Percentiles rank a stretch among this genome's conserved stretches.
Evolutionary conservation across 2,113 vertebrate species (phyloP).

Genomic region (Chlorodrepanis virens): DNA sequence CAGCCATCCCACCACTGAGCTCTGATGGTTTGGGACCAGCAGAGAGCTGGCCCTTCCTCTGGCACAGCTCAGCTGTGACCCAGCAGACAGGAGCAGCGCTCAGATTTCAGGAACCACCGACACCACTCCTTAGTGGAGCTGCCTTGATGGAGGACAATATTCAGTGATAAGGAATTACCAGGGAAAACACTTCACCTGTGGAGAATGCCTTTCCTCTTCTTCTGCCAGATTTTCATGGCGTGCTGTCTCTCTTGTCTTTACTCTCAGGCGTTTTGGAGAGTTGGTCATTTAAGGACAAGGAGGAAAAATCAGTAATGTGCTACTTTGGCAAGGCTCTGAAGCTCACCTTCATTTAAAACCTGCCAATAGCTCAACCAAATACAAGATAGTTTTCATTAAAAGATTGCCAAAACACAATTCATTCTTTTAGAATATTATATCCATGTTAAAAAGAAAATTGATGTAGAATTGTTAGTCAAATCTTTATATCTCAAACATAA

Average conservation of each 20-base stretch:
- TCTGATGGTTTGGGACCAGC: not conserved
- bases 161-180: not conserved
- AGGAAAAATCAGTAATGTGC: not conserved
- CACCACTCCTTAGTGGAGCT: rapidly evolving
- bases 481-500: not conserved
- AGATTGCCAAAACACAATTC: not conserved
- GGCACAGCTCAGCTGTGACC: not conserved
- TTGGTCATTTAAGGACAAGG: not conserved
- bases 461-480: not conserved
- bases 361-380: not conserved
- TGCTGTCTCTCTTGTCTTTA: not conserved
- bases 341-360: not conserved
- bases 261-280: not conserved
- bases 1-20: not conserved
- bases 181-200: not conserved
- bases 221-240: not conserved
- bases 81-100: not conserved
- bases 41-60: not conserved
- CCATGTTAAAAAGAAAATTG: not conserved
- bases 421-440: not conserved
- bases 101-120: not conserved
- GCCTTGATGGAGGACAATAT: not conserved
- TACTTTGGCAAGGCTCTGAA: not conserved
- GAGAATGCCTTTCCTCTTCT: not conserved
- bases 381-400: not conserved